phyloP scores from a whole-genome alignment of 2,797 vertebrate species.

The Phrynocephalus forsythii region DNA sequence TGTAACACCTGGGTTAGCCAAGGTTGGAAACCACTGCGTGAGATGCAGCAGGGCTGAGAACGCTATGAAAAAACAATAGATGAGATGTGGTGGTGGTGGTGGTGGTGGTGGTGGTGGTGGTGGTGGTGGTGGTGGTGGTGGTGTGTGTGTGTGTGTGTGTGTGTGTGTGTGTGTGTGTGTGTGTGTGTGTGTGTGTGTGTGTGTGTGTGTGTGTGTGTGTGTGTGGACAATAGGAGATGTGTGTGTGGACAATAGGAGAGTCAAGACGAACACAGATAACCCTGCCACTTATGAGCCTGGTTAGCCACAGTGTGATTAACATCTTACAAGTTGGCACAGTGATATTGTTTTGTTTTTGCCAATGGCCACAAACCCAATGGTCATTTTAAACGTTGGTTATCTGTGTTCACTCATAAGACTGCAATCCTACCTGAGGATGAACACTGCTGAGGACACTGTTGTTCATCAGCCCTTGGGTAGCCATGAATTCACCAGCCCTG shows the following conservation, averaged over 20 bases:
- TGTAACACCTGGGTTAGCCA: too few relatives aligned
- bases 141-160: too few relatives aligned
- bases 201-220: too few relatives aligned
- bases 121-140: too few relatives aligned
- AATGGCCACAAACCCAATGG: too few relatives aligned
- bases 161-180: too few relatives aligned
- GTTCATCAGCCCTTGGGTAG: background rate
- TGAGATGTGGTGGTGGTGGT: background rate
- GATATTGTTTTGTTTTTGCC: background rate
- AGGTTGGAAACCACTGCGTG: too few relatives aligned
- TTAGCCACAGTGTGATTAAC: background rate
- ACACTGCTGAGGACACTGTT: background rate
- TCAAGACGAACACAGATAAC: background rate
- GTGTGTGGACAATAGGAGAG: too few relatives aligned
- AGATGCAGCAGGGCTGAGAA: too few relatives aligned
- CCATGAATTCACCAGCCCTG: background rate
- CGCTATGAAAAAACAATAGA: background rate
- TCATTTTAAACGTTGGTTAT: background rate
- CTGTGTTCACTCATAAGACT: background rate
- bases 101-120: too few relatives aligned
- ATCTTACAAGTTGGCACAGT: background rate
- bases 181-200: too few relatives aligned
- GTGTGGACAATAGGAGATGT: too few relatives aligned
- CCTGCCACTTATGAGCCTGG: background rate
- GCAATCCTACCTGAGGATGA: background rate